Base-by-base conservation (phyloP, 2,113 vertebrate species). In the Colistium nudipinnis region DNA sequence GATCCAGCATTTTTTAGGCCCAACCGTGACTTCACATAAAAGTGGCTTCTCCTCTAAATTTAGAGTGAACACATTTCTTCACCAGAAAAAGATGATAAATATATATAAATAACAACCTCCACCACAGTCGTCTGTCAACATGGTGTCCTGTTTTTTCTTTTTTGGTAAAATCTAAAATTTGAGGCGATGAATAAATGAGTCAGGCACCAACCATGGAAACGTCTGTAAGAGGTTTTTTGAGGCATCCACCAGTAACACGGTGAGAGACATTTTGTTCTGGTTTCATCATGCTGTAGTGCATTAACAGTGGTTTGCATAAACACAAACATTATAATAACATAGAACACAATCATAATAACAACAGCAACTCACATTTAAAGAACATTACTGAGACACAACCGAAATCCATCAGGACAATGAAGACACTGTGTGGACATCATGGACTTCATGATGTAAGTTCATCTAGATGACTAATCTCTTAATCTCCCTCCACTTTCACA, bases 191-290 rank as follows among this genome's bases (percentile, higher is more conserved):
- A 62, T 35, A 62, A 6, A 22, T 19, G 52, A 41, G 76, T 67
- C 36, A 82, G 60, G 74, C 74, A 82, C 80, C 48, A 62, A 68
- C 49, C 6, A 47, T 64, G 16, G 7, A 22, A 52, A 61, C 49
- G 39, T n/a, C 52, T 25, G 20, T 41, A 43, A 54, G 10, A 49
- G 41, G 48, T 60, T 74, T 65, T 60, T 74, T 65, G 65, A 82
- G 69, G 60, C 65, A 51, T 69, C 41, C 2, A 49, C 47, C 10
- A 25, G n/a, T 44, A 45, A 36, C 43, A 68, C 49, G 67, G 55
- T 30, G 35, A 54, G 27, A 52, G 35, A 65, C 45, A 52, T 43
- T n/a, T 33, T 49, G 43, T 48, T 31, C 4, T 19, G n/a, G 17
- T 27, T 45, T 60, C 24, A 48, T 53, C 39, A 39, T 20, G 70